These are phyloP conservation scores for Cossypha niveicapilla DNA, from an alignment of 2,797 vertebrate genomes.

Conservation along the genomic window DNA sequence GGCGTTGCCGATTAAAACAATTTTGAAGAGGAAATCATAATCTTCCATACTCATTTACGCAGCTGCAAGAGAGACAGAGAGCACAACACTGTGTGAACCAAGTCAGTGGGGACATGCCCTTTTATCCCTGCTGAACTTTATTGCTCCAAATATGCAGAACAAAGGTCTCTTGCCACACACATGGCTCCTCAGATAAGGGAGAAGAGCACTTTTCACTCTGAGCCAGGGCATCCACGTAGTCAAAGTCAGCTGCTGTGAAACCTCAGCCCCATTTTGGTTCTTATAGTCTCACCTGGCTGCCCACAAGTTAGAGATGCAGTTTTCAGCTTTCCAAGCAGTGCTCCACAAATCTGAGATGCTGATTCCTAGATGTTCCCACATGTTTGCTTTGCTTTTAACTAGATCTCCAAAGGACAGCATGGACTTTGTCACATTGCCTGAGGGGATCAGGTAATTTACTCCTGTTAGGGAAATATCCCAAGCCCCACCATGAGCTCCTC, in stretches of 20 bases:
- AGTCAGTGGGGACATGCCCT: background rate
- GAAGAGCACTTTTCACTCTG: background rate
- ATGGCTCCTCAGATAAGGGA: background rate
- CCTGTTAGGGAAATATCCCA: background rate
- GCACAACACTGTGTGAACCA: background rate
- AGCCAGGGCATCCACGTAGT: background rate
- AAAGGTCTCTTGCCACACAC: background rate
- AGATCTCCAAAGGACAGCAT: background rate
- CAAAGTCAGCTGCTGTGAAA: background rate
- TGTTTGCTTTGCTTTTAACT: background rate
- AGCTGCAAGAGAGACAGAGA: constrained; percentile 74
- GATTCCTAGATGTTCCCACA: background rate
- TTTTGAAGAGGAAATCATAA: constrained; percentile 99
- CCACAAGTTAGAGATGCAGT: background rate
- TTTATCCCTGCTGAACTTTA: constrained; percentile 58
- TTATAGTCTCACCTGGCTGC: rapidly evolving
- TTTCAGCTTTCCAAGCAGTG: background rate
- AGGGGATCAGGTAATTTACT: background rate
- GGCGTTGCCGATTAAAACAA: constrained; percentile 98
- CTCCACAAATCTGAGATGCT: background rate
- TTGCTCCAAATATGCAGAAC: constrained; percentile 54
- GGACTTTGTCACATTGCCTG: background rate
- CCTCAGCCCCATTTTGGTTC: rapidly evolving
- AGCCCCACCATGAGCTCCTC: background rate
- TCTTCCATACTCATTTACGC: constrained; percentile 98